Conservation (phyloP, 2,113 vertebrate species). For the Hippopotamus amphibius region DNA sequence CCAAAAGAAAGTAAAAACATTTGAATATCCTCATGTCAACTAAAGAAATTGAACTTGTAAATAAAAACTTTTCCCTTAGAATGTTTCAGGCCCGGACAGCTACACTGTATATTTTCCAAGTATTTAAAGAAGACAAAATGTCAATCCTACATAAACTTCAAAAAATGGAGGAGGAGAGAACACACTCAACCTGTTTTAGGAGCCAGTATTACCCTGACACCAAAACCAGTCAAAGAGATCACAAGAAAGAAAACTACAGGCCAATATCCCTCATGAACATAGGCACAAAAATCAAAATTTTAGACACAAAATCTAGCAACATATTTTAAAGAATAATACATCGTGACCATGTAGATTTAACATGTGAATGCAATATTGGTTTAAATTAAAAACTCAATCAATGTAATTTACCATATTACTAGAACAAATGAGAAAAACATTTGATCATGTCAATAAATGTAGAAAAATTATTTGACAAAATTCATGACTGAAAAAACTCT, state of each 20-base stretch:
- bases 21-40: not conserved
- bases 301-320: not conserved
- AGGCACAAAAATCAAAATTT: constrained; percentile 19
- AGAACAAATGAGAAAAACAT: not conserved
- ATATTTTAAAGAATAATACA: not conserved
- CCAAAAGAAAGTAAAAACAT: not conserved
- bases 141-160: not conserved
- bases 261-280: not conserved
- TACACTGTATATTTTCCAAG: not conserved
- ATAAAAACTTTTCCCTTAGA: not conserved
- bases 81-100: not conserved
- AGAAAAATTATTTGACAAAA: not conserved
- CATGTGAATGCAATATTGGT: not conserved
- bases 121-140: constrained; percentile 11
- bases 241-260: not conserved
- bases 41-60: not conserved
- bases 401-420: not conserved
- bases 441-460: not conserved
- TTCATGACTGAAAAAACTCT: not conserved
- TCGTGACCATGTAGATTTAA: not conserved
- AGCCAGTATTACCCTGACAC: not conserved
- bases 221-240: not conserved
- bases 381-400: not conserved
- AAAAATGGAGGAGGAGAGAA: not conserved
- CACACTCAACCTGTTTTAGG: not conserved